These are phyloP conservation scores for Sesia apiformis DNA, from an alignment of 2,888 invertebrate genomes.

Conservation along the genomic window DNA sequence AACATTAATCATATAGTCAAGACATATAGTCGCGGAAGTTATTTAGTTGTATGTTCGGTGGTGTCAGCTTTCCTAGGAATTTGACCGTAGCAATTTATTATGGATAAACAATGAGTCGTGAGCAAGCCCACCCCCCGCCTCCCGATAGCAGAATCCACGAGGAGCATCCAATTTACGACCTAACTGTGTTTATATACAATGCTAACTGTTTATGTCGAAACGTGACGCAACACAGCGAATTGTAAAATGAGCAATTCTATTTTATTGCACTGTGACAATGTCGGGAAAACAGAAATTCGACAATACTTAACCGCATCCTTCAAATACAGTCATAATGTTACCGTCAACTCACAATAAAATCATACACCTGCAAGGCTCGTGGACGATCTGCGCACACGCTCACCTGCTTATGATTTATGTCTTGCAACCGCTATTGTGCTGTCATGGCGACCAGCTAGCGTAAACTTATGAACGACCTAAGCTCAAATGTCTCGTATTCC, in stretches of 20 bases:
- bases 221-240: neutral
- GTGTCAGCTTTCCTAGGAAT: conserved; percentile 43
- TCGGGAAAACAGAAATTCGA: neutral
- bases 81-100: conserved; percentile 55
- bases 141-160: conserved; percentile 49
- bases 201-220: neutral
- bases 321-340: too few relatives aligned
- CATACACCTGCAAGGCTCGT: conserved; percentile 33
- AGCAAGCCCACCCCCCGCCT: conserved; percentile 49
- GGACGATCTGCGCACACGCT: conserved; percentile 35
- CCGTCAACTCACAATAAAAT: conserved; percentile 18
- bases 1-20: too few relatives aligned
- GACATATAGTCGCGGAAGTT: too few relatives aligned
- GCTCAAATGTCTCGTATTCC: conserved; percentile 40
- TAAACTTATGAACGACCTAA: conserved; percentile 49
- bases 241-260: neutral
- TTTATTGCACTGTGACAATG: neutral
- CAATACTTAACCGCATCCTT: neutral
- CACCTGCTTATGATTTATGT: conserved; percentile 66
- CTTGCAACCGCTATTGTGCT: conserved; percentile 51
- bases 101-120: conserved; percentile 68
- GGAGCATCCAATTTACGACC: conserved; percentile 54
- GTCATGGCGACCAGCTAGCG: conserved; percentile 38
- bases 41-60: conserved; percentile 4
- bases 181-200: conserved; percentile 31